Evolutionary conservation across 1,140 invertebrate species (phyloP), one percentile per base, ranked within the genome.

Genomic region (Leptestheria dahalacensis): DNA sequence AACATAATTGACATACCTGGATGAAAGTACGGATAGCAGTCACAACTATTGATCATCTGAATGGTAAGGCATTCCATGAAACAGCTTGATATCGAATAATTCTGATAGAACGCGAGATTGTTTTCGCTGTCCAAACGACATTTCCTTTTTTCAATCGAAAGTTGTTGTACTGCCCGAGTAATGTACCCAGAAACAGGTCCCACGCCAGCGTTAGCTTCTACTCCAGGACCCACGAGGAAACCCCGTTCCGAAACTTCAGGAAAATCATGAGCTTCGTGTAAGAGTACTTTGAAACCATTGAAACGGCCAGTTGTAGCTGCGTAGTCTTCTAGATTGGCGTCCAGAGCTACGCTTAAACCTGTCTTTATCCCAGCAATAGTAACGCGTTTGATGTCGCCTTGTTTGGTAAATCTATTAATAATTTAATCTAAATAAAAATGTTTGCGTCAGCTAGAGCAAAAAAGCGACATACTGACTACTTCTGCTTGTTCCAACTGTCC

Each of bases 241-340:
- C 53, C 53, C 20, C 53, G 53, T 21, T 55, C 53, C 2, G 53
- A 26, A 26, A 55, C 53, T 12, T 55, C 53, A 3, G 53, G 53
- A n/a, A 55, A 55, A 29, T 55, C 53, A 3, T 29, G 26, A 11
- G 53, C 15, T 3, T 26, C 33, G 26, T 55, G 53, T 21, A 55
- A 15, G 15, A 55, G n/a, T 12, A 55, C 58, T 28, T 60, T 60
- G 25, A 60, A 60, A 4, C 58, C 58, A 11, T 60, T 49, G 26
- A 60, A 60, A 2, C 48, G 47, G 9, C 51, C 51, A 12, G 25
- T 60, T 1, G 58, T 50, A 10, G 48, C 49, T 29, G 48, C 48
- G 48, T 20, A 51, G 12, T 60, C 58, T 6, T 60, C 48, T 4
- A 60, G 3, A 52, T 52, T 33, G 15, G 58, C 51, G 11, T 60